These are phyloP conservation scores for Paragorgia papillata DNA, from an alignment of 92 coral and sea anemone genomes.

Conservation along the genomic window DNA sequence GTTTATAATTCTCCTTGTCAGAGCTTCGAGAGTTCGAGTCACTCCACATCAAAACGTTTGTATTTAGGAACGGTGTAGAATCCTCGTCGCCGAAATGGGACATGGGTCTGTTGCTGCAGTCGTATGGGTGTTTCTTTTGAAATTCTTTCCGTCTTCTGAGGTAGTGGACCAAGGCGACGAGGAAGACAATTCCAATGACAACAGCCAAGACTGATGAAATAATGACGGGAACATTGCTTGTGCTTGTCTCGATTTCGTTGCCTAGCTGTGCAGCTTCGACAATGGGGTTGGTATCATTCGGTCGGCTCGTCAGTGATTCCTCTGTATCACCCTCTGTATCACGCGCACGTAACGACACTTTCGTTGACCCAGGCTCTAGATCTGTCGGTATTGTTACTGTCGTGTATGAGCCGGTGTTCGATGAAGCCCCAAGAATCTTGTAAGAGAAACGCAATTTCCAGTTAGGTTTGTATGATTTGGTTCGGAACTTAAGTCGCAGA, in stretches of 20 bases:
- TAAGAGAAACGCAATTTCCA: constrained; percentile 34
- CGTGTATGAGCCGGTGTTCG: too few relatives aligned
- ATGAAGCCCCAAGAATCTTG: not conserved
- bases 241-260: constrained; percentile 7
- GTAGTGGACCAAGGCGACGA: constrained; percentile 12
- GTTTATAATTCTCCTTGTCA: constrained; percentile 5
- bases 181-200: not conserved
- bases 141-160: constrained; percentile 14
- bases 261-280: constrained; percentile 4
- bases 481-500: constrained; percentile 14
- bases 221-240: constrained; percentile 43
- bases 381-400: too few relatives aligned
- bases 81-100: constrained; percentile 37
- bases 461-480: constrained; percentile 4
- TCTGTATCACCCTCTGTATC: not conserved
- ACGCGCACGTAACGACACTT: not conserved
- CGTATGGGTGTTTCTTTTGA: constrained; percentile 27
- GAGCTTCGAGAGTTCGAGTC: constrained; percentile 8
- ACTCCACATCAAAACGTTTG: constrained; percentile 30
- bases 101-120: constrained; percentile 33
- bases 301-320: not conserved
- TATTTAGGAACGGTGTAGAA: constrained; percentile 36
- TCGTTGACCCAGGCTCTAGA: not conserved
- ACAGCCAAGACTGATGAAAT: not conserved
- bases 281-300: not conserved